Evolutionary conservation across 2,797 vertebrate species (phyloP).

Genomic region (Cossypha dichroa): DNA sequence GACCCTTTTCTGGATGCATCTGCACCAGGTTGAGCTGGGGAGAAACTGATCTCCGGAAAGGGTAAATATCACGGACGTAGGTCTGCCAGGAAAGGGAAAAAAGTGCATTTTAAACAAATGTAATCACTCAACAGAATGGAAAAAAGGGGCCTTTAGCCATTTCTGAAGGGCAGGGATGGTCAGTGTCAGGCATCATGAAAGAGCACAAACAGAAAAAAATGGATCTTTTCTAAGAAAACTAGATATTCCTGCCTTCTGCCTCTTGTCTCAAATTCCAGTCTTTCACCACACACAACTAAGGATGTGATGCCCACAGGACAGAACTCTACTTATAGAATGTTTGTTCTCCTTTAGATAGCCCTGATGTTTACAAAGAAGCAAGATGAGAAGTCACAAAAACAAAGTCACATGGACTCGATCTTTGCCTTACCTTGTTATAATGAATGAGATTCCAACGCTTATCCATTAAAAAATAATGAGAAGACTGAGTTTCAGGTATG

Average conservation of each 20-base stretch:
- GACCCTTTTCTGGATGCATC: constrained; percentile 97
- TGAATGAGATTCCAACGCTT: constrained; percentile 99
- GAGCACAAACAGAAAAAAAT: not conserved
- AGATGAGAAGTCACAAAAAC: not conserved
- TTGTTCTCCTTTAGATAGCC: not conserved
- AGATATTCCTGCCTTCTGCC: not conserved
- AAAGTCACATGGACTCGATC: not conserved
- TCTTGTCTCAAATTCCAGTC: not conserved
- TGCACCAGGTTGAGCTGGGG: constrained; percentile 97
- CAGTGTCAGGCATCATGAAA: not conserved
- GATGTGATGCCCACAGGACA: not conserved
- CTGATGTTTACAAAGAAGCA: not conserved
- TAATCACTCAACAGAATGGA: not conserved
- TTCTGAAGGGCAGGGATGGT: not conserved
- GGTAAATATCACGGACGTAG: constrained; percentile 97
- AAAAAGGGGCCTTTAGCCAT: not conserved
- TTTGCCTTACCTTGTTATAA: constrained; percentile 88
- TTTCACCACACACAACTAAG: not conserved
- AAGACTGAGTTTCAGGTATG: constrained; percentile 94
- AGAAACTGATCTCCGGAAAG: constrained; percentile 95
- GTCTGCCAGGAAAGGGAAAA: constrained; percentile 80
- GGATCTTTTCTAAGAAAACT: not conserved
- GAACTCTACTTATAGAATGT: not conserved
- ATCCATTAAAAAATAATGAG: constrained; percentile 98
- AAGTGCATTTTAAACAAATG: not conserved